Evolutionary conservation across 2,888 invertebrate species (phyloP).

Genomic region (Azorinus chamasolen): DNA sequence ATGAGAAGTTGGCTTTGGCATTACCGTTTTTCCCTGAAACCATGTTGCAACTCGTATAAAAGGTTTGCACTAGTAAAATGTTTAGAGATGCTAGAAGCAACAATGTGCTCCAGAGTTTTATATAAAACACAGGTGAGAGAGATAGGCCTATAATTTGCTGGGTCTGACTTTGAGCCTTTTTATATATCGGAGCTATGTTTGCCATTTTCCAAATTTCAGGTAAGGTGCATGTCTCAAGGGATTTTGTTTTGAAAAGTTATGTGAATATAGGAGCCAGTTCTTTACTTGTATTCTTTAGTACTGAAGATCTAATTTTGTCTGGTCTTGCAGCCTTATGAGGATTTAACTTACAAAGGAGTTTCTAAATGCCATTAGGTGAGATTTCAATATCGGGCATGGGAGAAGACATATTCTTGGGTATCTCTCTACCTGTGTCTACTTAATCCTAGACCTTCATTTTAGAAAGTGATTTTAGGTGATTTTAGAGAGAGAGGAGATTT

Average conservation of each 20-base stretch:
- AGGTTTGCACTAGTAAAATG: conserved; percentile 6
- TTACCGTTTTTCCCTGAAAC: conserved; percentile 8
- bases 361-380: neutral
- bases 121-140: conserved; percentile 5
- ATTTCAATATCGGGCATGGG: neutral
- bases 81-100: conserved; percentile 1
- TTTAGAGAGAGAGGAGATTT: conserved; percentile 34
- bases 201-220: conserved; percentile 9
- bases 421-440: conserved; percentile 11
- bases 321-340: conserved; percentile 2
- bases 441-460: conserved; percentile 32
- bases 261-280: neutral
- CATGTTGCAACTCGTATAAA: conserved; percentile 14
- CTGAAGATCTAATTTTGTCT: conserved; percentile 2
- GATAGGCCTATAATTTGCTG: conserved; percentile 11
- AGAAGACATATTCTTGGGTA: conserved; percentile 1
- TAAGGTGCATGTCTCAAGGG: neutral
- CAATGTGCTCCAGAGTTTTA: conserved; percentile 8
- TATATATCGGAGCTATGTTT: neutral
- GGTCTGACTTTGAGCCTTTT: conserved; percentile 13
- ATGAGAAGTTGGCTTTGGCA: neutral
- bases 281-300: conserved; percentile 5
- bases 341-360: neutral
- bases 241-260: neutral
- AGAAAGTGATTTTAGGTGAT: conserved; percentile 29